These are phyloP conservation scores for Cordilura impudica DNA, from an alignment of 2,888 invertebrate genomes.

Conservation along the genomic window DNA sequence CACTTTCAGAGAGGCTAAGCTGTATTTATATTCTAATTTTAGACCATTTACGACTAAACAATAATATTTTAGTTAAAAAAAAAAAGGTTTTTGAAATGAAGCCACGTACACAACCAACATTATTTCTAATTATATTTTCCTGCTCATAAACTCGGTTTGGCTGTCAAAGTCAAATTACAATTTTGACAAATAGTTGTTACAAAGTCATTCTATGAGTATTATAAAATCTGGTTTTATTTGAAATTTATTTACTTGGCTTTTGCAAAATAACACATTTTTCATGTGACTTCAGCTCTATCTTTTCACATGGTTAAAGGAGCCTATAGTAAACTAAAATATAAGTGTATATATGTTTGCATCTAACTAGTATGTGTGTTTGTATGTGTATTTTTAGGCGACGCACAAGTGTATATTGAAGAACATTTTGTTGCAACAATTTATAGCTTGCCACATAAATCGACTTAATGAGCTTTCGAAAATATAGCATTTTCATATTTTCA, in stretches of 20 bases:
- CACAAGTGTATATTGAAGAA: conserved; percentile 32
- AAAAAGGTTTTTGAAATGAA: too few species aligned
- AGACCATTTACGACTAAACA: too few species aligned
- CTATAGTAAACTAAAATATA: conserved; percentile 33
- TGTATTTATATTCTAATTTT: too few species aligned
- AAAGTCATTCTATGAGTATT: conserved; percentile 9
- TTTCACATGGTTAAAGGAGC: conserved; percentile 27
- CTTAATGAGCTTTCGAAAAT: conserved; percentile 61
- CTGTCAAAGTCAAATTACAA: conserved; percentile 11
- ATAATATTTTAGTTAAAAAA: too few species aligned
- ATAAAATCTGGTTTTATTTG: conserved; percentile 24
- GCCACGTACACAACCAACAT: too few species aligned
- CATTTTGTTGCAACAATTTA: conserved; percentile 59
- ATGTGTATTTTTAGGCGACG: conserved; percentile 41
- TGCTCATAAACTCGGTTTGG: not conserved
- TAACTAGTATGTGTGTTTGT: not conserved
- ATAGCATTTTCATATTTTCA: conserved; percentile 53
- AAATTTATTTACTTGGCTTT: conserved; percentile 41
- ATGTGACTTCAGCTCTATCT: conserved; percentile 29
- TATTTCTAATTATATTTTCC: not conserved
- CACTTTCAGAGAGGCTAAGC: too few species aligned
- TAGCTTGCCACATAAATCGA: conserved; percentile 61
- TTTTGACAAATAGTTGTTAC: conserved; percentile 33
- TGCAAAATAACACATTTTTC: conserved; percentile 30
- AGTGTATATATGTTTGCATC: not conserved